Base-by-base conservation (phyloP, 2,113 vertebrate species). In the Paedocypris sp. region DNA sequence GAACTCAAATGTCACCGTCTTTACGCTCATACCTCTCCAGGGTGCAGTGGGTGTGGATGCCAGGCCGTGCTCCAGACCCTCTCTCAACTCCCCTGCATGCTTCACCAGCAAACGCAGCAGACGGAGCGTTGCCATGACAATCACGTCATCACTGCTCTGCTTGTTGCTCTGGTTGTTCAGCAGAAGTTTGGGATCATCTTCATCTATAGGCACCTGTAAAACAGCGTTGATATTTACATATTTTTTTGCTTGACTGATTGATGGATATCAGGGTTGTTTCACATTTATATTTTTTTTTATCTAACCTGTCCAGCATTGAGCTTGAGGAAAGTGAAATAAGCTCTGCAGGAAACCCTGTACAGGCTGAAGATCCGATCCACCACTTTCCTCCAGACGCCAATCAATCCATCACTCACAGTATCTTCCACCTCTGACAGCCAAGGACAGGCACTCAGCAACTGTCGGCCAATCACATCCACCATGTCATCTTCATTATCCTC, bases 281-380 rank as follows among this genome's bases (percentile, higher is more conserved):
- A n/a, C n/a, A n/a, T n/a, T n/a, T n/a, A n/a, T n/a, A n/a, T n/a
- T n/a, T n/a, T n/a, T n/a, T n/a, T n/a, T n/a, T n/a, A n/a, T 3
- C 83, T 48, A 52, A 93, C 95, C 87, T 95, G 91, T 52, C 94
- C 94, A 10, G 92, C 92, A 3, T 98, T 98, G 32, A 99, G 90
- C 62, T 97, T 99, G 29, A 99, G 89, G 68, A 99, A 99, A 61
- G 93, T 98, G 64, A 99, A 99, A 57, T 99, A 99, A 6, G 95
- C 93, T 6, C 90, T 90, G 78, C 95, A 99, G 25, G 95, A 97
- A 18, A 98, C 80, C 28, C 91, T 87, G 72, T 99, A 99, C 1
- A 99, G 87, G 69, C 92, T 94, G 73, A 99, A 99, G 73, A 99
- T 97, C 26, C 94, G 85, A 64, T 94, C 92, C n/a, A 94, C 92